phyloP scores from a whole-genome alignment of 2,797 vertebrate genomes.

The Acanthopagrus latus region DNA sequence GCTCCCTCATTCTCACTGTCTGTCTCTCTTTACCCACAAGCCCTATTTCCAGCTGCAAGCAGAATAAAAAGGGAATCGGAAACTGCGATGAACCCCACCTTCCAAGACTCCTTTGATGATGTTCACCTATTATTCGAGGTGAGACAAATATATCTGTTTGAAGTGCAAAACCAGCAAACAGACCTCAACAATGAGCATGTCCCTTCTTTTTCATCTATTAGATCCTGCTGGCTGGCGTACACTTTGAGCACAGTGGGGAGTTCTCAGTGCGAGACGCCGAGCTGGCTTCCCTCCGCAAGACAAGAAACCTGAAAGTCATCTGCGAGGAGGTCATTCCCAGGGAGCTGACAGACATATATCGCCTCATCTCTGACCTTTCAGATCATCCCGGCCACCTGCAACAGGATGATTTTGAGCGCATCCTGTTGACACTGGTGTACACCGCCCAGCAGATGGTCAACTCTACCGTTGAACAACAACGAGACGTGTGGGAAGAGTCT shows the following conservation, averaged over 20 bases:
- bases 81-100: slow-evolving; percentile 47
- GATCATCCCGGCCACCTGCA: slow-evolving; percentile 77
- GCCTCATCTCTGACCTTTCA: slow-evolving; percentile 83
- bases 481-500: slow-evolving; percentile 86
- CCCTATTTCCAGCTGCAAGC: slow-evolving; percentile 71
- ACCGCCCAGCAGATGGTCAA: slow-evolving; percentile 80
- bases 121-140: slow-evolving; percentile 79
- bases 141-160: slow-evolving; percentile 21
- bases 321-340: slow-evolving; percentile 89
- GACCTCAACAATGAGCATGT: background rate
- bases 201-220: slow-evolving; percentile 43
- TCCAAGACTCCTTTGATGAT: slow-evolving; percentile 67
- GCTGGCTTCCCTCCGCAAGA: slow-evolving; percentile 88
- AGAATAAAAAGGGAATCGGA: slow-evolving; percentile 53
- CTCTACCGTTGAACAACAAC: slow-evolving; percentile 82
- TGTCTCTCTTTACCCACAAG: slow-evolving; percentile 41
- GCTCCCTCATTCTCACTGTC: background rate
- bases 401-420: slow-evolving; percentile 91
- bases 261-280: slow-evolving; percentile 89
- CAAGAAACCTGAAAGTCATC: slow-evolving; percentile 83
- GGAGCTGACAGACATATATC: slow-evolving; percentile 85
- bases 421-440: slow-evolving; percentile 89
- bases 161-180: background rate
- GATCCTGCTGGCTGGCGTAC: slow-evolving; percentile 88
- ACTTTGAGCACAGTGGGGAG: slow-evolving; percentile 79